Conservation (phyloP, 2,888 invertebrate species). For the Eupithecia centaureata region DNA sequence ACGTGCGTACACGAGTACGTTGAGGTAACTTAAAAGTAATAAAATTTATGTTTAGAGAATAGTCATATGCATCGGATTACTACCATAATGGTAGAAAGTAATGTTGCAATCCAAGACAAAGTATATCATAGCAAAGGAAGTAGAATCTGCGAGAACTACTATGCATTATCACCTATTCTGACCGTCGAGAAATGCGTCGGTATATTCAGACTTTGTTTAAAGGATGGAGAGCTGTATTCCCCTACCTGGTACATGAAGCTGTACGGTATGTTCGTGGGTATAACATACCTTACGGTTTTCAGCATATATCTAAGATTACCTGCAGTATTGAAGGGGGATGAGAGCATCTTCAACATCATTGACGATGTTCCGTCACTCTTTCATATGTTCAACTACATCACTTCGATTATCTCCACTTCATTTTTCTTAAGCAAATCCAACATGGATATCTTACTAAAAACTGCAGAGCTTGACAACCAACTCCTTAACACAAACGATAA, state of each 20-base stretch:
- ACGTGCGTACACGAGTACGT: not conserved
- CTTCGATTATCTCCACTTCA: conserved; percentile 29
- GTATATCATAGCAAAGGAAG: not conserved
- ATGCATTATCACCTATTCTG: conserved; percentile 17
- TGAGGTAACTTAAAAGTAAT: not conserved
- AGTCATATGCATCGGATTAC: not conserved
- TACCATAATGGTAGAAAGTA: conserved; percentile 7
- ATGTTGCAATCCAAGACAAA: conserved; percentile 4
- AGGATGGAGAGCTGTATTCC: conserved; percentile 44
- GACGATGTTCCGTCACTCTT: conserved; percentile 41
- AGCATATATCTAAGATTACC: conserved; percentile 8
- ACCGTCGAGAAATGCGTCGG: conserved; percentile 42
- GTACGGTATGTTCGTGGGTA: conserved; percentile 30
- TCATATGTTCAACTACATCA: conserved; percentile 36
- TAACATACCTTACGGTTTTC: conserved; percentile 33
- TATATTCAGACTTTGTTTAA: conserved; percentile 54
- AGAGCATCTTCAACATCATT: conserved; percentile 19
- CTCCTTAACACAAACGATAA: conserved; percentile 17
- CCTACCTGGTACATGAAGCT: conserved; percentile 52
- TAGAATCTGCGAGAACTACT: conserved; percentile 9
- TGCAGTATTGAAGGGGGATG: conserved; percentile 1
- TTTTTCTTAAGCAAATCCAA: conserved; percentile 27
- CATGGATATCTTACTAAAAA: conserved; percentile 19
- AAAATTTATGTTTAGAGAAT: conserved; percentile 6
- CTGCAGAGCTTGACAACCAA: conserved; percentile 28